A percentile compares a stretch with the other conserved stretches of the same genome.
These are phyloP conservation scores for Callospermophilus lateralis DNA, from an alignment of 2,113 vertebrate genomes.

Conservation along the genomic window DNA sequence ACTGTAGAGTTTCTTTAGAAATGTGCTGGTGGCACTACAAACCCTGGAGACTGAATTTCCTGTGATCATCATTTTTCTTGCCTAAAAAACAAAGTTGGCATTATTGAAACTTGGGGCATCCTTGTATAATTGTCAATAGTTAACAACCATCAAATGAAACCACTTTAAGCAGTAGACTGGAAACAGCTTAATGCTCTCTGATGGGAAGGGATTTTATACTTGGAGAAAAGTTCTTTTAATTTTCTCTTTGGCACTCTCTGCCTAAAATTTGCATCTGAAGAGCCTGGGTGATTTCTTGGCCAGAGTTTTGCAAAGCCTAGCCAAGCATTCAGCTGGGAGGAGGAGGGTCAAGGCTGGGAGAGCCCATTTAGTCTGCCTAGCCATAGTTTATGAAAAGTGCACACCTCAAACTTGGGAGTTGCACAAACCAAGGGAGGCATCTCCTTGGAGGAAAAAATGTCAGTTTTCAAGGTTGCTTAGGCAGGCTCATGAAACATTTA, in stretches of 20 bases:
- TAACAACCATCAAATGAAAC: conserved; percentile 50
- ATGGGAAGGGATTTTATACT: conserved; percentile 50
- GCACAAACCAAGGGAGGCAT: neutral
- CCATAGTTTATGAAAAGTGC: conserved; percentile 47
- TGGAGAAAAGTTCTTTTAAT: conserved; percentile 39
- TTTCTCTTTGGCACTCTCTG: conserved; percentile 34
- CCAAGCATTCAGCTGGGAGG: neutral
- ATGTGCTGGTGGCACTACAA: neutral
- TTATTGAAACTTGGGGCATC: conserved; percentile 9
- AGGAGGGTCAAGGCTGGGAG: neutral
- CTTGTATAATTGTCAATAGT: conserved; percentile 42
- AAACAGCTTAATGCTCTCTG: conserved; percentile 42
- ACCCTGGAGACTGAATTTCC: neutral
- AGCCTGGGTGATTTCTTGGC: conserved; percentile 58
- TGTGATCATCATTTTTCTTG: neutral
- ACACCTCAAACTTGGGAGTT: neutral
- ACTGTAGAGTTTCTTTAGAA: neutral
- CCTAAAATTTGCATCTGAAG: conserved; percentile 49
- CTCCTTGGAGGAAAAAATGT: conserved; percentile 25
- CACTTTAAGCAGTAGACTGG: neutral
- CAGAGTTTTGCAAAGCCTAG: conserved; percentile 36
- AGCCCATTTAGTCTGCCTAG: conserved; percentile 16
- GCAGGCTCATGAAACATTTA: neutral
- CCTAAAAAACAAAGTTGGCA: conserved; percentile 50
- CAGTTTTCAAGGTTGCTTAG: conserved; percentile 4